phyloP scores from a whole-genome alignment of 2,113 vertebrate genomes.

The Oplegnathus fasciatus region DNA sequence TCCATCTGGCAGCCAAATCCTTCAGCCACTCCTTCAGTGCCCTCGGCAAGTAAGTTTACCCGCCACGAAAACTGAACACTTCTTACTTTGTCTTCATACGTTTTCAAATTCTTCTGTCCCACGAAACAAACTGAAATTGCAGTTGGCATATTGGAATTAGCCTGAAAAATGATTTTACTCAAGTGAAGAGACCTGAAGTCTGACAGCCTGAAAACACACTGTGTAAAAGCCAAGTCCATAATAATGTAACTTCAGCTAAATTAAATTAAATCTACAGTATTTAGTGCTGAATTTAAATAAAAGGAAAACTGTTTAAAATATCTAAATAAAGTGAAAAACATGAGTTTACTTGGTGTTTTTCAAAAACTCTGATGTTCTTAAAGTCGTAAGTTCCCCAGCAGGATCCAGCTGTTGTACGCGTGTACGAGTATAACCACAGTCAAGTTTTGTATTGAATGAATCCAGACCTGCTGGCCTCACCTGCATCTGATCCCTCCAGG shows the following conservation, averaged over 20 bases:
- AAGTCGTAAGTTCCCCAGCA: neutral
- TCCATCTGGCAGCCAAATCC: conserved; percentile 95
- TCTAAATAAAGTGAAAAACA: no score
- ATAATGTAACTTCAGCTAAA: no score
- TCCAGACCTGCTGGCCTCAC: neutral
- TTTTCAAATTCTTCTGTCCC: neutral
- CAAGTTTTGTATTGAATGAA: neutral
- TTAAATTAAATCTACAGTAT: no score
- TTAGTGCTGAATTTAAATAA: no score
- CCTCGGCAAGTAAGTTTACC: conserved; percentile 93
- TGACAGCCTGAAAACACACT: no score
- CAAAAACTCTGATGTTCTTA: neutral
- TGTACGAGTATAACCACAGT: no score
- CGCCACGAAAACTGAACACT: accelerated
- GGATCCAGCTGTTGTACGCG: no score
- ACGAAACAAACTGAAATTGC: neutral
- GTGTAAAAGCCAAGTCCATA: no score
- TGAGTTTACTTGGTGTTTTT: no score
- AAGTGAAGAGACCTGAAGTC: no score
- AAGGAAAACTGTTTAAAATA: neutral
- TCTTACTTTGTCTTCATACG: neutral
- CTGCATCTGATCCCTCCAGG: conserved; percentile 77
- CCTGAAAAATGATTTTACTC: no score
- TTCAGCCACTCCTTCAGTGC: conserved; percentile 99
- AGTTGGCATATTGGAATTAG: no score